Evolutionary conservation across 2,797 vertebrate species (phyloP).

Genomic region (Clarias platycephalus): DNA sequence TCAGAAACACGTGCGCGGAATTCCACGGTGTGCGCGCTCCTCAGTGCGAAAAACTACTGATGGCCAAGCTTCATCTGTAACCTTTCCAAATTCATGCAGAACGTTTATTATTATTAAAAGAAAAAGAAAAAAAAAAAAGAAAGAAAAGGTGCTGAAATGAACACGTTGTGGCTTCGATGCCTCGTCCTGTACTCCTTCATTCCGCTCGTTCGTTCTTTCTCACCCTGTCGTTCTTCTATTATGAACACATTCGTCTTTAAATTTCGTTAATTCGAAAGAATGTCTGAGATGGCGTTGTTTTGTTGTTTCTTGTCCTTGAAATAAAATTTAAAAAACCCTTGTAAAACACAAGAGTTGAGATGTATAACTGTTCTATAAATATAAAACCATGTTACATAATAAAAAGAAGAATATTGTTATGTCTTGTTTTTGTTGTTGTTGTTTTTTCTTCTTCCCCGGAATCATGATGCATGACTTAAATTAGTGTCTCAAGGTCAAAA

Average conservation of each 20-base stretch:
- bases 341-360: slow-evolving; percentile 18
- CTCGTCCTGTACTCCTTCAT: slow-evolving; percentile 34
- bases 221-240: not conserved
- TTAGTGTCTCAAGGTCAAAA: not conserved
- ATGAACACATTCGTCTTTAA: not conserved
- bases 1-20: slow-evolving; percentile 23
- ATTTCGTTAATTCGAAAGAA: not conserved
- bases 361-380: slow-evolving; percentile 13
- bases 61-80: slow-evolving; percentile 26
- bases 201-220: slow-evolving; percentile 24
- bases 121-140: too few species aligned
- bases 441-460: fast-evolving
- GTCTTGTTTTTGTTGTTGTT: not conserved
- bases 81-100: slow-evolving; percentile 40
- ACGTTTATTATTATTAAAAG: not conserved
- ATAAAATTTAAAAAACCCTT: not conserved
- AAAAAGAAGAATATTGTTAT: slow-evolving; percentile 9
- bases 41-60: slow-evolving; percentile 59
- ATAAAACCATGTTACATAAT: slow-evolving; percentile 28
- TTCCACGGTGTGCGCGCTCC: slow-evolving; percentile 41
- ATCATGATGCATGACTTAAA: not conserved
- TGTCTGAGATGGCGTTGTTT: not conserved
- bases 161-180: slow-evolving; percentile 41
- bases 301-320: slow-evolving; percentile 15
- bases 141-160: slow-evolving; percentile 47